A percentile compares a stretch with the other conserved stretches of the same genome.
These are phyloP conservation scores for Tamias sibiricus DNA, from an alignment of 2,113 vertebrate genomes.

Conservation along the genomic window DNA sequence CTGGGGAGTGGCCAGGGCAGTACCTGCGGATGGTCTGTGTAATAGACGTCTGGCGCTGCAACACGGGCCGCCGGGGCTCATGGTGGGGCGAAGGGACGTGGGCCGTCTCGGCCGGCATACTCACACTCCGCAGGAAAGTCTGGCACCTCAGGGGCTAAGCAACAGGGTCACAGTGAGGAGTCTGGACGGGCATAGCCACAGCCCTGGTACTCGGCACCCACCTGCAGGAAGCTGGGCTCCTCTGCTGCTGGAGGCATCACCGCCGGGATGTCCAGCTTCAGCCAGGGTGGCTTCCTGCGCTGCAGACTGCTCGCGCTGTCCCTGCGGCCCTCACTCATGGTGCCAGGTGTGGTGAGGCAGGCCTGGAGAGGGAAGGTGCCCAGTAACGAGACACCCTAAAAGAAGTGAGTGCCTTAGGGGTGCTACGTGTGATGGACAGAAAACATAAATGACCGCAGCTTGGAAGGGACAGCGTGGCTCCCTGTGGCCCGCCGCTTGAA, in stretches of 20 bases:
- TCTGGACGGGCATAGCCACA: background rate
- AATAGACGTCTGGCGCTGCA: constrained; percentile 97
- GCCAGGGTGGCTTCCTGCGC: constrained; percentile 98
- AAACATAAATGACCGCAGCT: background rate
- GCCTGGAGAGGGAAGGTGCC: background rate
- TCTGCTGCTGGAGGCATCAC: constrained; percentile 85
- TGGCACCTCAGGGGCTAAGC: constrained; percentile 92
- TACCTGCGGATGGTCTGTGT: constrained; percentile 99
- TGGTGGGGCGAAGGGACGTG: constrained; percentile 91
- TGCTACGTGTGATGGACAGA: background rate
- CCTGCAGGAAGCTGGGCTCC: constrained; percentile 92
- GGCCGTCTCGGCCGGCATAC: constrained; percentile 94
- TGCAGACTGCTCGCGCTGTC: constrained; percentile 98
- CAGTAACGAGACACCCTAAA: background rate
- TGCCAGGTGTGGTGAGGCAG: constrained; percentile 77
- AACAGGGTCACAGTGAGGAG: background rate
- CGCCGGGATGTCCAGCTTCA: constrained; percentile 95
- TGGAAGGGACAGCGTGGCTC: background rate
- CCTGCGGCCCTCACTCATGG: constrained; percentile 93
- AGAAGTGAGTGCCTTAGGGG: background rate
- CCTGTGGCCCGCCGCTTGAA: too few species aligned
- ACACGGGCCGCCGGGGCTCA: constrained; percentile 85
- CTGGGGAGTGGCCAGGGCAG: accelerated
- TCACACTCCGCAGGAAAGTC: constrained; percentile 94
- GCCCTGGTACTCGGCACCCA: constrained; percentile 68